phyloP scores from a whole-genome alignment of 2,113 vertebrate species.

The Triplophysa dalaica region DNA sequence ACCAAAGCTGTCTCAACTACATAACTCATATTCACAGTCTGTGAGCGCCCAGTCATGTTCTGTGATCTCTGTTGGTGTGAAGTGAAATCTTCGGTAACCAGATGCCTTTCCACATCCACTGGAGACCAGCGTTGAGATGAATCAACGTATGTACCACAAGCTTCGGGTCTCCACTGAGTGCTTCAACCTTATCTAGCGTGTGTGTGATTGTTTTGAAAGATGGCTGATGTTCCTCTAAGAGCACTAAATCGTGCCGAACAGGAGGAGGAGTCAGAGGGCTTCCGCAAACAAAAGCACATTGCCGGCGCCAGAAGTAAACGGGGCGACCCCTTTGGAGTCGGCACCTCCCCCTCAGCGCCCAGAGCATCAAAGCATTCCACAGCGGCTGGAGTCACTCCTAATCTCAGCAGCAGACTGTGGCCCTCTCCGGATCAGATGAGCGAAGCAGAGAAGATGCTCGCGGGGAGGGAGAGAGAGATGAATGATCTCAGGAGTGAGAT shows the following conservation, averaged over 20 bases:
- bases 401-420: conserved; percentile 59
- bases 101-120: neutral
- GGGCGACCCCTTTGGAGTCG: conserved; percentile 27
- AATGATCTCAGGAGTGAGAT: conserved; percentile 48
- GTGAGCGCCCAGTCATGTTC: neutral
- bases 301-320: conserved; percentile 44
- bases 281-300: conserved; percentile 51
- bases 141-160: conserved; percentile 14
- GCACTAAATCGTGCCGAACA: neutral
- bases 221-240: conserved; percentile 28
- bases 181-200: neutral
- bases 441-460: conserved; percentile 58
- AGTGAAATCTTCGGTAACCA: neutral
- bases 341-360: conserved; percentile 27
- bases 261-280: conserved; percentile 8
- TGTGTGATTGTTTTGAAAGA: conserved; percentile 7
- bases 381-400: conserved; percentile 60
- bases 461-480: conserved; percentile 48
- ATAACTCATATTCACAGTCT: neutral
- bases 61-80: neutral
- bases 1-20: neutral
- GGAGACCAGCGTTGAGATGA: neutral
- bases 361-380: conserved; percentile 65
- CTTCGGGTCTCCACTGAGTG: neutral
- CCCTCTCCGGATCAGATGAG: conserved; percentile 49